phyloP scores from a whole-genome alignment of 2,888 invertebrate species.

The Hirtodrosophila confusa region DNA sequence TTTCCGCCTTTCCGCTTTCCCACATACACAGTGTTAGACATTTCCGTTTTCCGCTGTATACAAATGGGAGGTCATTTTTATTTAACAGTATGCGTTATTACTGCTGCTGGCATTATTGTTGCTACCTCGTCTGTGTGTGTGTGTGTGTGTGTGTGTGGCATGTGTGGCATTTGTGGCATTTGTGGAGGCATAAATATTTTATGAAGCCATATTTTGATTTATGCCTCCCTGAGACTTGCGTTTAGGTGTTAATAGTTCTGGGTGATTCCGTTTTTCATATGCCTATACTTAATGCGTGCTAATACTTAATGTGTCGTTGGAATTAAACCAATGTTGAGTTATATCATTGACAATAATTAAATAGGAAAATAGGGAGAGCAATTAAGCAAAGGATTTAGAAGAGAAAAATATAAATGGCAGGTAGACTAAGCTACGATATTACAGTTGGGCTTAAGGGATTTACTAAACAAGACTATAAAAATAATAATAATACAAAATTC shows the following conservation, averaged over 20 bases:
- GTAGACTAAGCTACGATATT: no score
- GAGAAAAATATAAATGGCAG: no score
- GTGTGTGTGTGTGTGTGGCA: constrained; percentile 24
- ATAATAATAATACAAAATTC: no score
- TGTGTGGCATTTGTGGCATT: constrained; percentile 8
- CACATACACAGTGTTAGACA: constrained; percentile 47
- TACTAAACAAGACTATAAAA: no score
- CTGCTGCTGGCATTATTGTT: constrained; percentile 21
- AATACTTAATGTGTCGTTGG: constrained; percentile 37
- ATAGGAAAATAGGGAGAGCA: background rate
- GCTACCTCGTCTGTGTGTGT: constrained; percentile 14
- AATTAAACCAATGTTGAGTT: constrained; percentile 5
- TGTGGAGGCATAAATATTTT: constrained; percentile 63
- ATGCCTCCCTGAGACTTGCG: constrained; percentile 46
- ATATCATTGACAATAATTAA: constrained; percentile 10
- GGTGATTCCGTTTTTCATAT: constrained; percentile 19
- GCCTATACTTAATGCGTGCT: constrained; percentile 33
- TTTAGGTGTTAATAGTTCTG: constrained; percentile 74
- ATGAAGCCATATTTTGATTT: constrained; percentile 71
- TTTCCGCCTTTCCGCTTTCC: constrained; percentile 11
- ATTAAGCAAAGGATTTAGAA: no score
- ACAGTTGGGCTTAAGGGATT: no score
- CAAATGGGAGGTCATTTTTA: constrained; percentile 66
- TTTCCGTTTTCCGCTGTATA: constrained; percentile 55
- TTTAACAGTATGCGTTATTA: constrained; percentile 64